Conservation (phyloP, 2,113 vertebrate species). For the Pseudolaguvia tuberculata region DNA sequence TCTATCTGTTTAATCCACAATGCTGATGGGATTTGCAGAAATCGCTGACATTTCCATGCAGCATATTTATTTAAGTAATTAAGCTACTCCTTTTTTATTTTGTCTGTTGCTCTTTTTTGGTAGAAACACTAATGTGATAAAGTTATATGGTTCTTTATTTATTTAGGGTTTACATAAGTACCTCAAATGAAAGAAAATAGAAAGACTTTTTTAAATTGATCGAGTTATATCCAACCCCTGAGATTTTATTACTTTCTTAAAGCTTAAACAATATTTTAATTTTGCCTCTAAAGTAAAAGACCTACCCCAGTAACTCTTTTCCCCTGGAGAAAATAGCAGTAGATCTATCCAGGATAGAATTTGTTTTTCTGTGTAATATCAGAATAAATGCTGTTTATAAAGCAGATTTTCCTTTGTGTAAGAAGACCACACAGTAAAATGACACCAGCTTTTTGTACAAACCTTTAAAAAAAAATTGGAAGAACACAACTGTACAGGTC, state of each 20-base stretch:
- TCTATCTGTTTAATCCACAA: slow-evolving; percentile 24
- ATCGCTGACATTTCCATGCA: slow-evolving; percentile 8
- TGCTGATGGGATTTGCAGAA: slow-evolving; percentile 8
- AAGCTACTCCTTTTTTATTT: background rate
- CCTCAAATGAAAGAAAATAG: too few species aligned
- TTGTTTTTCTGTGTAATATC: background rate
- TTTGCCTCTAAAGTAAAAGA: background rate
- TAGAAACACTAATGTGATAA: background rate
- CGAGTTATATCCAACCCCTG: background rate
- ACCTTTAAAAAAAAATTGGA: background rate
- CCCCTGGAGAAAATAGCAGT: background rate
- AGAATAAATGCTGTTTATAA: background rate
- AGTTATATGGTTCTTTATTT: background rate
- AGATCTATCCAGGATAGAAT: background rate
- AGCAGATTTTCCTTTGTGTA: too few species aligned
- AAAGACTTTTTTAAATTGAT: too few species aligned
- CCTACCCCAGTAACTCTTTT: background rate
- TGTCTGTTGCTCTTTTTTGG: too few species aligned
- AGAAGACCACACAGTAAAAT: background rate
- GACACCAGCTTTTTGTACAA: background rate
- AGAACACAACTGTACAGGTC: background rate
- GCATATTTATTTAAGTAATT: slow-evolving; percentile 9
- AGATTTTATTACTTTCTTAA: background rate
- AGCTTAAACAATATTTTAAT: background rate
- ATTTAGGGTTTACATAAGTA: background rate